phyloP scores from a whole-genome alignment of 2,797 vertebrate species.

The Hemitrygon akajei region DNA sequence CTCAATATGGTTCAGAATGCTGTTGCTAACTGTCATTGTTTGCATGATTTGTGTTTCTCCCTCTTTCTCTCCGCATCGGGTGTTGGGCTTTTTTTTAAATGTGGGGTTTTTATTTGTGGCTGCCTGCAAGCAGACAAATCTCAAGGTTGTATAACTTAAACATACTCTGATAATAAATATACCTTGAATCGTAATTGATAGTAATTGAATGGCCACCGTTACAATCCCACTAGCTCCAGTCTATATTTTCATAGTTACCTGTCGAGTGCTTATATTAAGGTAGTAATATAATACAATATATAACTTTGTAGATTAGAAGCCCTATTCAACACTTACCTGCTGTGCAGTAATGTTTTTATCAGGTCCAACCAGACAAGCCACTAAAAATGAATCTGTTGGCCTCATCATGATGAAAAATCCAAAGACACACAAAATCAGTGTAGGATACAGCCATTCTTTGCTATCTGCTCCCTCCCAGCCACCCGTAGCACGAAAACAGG shows the following conservation, averaged over 20 bases:
- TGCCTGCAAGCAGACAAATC: too few relatives aligned
- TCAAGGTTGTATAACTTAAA: too few relatives aligned
- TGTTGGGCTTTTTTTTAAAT: too few relatives aligned
- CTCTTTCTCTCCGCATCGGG: too few relatives aligned
- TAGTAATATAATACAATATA: neutral
- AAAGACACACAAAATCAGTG: slow-evolving; percentile 61
- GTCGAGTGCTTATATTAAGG: neutral
- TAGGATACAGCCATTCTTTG: slow-evolving; percentile 64
- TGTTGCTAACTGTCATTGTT: too few relatives aligned
- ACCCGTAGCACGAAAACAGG: slow-evolving; percentile 49
- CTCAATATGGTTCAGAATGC: too few relatives aligned
- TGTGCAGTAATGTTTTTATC: slow-evolving; percentile 64
- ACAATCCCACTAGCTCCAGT: neutral
- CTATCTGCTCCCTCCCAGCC: slow-evolving; percentile 49
- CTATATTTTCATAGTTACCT: neutral
- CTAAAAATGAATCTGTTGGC: slow-evolving; percentile 66
- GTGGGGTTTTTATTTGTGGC: too few relatives aligned
- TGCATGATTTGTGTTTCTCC: too few relatives aligned
- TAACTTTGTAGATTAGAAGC: neutral
- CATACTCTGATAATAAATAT: too few relatives aligned
- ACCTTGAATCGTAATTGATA: too few relatives aligned
- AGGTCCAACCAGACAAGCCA: slow-evolving; percentile 60
- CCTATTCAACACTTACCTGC: slow-evolving; percentile 53
- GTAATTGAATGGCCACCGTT: neutral
- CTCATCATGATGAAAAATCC: slow-evolving; percentile 71